Conservation (phyloP, 2,113 vertebrate genomes). For the Rhodinocichla rosea region DNA sequence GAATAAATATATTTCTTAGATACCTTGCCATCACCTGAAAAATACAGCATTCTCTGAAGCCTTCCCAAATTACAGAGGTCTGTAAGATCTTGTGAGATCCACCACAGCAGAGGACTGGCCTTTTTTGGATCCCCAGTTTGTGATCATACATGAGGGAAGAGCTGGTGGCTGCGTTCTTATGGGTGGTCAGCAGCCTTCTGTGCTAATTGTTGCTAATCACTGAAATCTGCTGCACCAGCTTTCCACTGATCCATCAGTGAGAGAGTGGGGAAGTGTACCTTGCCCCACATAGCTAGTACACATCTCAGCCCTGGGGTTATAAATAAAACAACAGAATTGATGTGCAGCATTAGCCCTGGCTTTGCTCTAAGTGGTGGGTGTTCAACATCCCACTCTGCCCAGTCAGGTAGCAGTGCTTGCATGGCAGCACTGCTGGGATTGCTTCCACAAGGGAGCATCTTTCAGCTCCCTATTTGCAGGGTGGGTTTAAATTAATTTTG, state of each 20-base stretch:
- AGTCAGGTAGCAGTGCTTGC: neutral
- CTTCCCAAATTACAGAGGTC: neutral
- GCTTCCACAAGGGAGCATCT: neutral
- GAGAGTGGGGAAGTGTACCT: too few relatives aligned
- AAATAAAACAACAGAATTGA: neutral
- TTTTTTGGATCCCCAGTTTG: neutral
- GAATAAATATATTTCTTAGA: neutral
- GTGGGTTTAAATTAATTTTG: neutral
- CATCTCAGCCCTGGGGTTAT: neutral
- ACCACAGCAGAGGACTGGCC: neutral
- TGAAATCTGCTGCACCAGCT: neutral
- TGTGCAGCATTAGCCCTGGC: neutral
- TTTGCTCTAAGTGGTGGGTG: neutral
- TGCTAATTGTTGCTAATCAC: neutral
- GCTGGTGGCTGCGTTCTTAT: neutral
- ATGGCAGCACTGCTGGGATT: neutral
- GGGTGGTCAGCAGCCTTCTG: neutral
- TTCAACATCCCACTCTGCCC: rapidly evolving
- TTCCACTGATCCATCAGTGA: neutral
- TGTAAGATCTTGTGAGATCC: neutral
- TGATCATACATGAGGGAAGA: neutral
- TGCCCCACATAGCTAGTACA: rapidly evolving
- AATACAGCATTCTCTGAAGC: neutral
- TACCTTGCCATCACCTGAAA: neutral
- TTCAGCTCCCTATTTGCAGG: neutral